Percentiles rank a stretch among this genome's conserved stretches.
Conservation (phyloP, 2,888 invertebrate species). For the Abrostola triplasia region DNA sequence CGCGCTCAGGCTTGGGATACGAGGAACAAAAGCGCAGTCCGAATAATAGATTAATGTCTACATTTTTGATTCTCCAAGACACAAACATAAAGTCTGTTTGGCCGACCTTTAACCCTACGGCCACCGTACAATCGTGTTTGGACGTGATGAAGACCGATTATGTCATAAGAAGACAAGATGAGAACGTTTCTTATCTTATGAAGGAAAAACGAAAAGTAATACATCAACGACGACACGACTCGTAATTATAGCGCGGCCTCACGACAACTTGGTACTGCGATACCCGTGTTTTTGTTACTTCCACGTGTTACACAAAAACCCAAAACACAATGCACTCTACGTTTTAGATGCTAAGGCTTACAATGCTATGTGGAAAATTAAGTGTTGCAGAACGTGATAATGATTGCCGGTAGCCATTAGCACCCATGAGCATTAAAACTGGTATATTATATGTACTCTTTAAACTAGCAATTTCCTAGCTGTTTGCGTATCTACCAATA, state of each 20-base stretch:
- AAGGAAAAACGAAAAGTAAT: conserved; percentile 23
- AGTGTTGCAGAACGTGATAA: conserved; percentile 23
- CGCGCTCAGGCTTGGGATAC: too few relatives aligned
- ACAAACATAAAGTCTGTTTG: too few relatives aligned
- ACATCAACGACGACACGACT: conserved; percentile 7
- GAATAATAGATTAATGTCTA: too few relatives aligned
- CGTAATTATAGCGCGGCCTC: conserved; percentile 24
- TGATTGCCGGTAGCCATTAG: conserved; percentile 26
- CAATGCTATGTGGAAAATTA: conserved; percentile 3
- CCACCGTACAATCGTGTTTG: too few relatives aligned
- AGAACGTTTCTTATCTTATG: conserved; percentile 15
- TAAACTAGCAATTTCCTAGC: too few relatives aligned
- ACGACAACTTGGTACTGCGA: conserved; percentile 26
- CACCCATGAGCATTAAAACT: conserved; percentile 21
- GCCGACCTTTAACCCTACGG: too few relatives aligned
- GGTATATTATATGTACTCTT: conserved; percentile 5
- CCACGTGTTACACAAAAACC: conserved; percentile 6
- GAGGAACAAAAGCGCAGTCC: too few relatives aligned
- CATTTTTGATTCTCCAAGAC: too few relatives aligned
- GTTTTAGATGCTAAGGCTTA: background rate
- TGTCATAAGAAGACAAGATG: conserved; percentile 7
- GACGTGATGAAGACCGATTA: background rate
- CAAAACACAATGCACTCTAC: conserved; percentile 11
- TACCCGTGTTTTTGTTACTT: conserved; percentile 26
- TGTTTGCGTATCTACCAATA: too few relatives aligned